Percentiles rank a stretch among this genome's conserved stretches.
phyloP scores from a whole-genome alignment of 2,797 vertebrate species.

The Emydoidea blandingii region DNA sequence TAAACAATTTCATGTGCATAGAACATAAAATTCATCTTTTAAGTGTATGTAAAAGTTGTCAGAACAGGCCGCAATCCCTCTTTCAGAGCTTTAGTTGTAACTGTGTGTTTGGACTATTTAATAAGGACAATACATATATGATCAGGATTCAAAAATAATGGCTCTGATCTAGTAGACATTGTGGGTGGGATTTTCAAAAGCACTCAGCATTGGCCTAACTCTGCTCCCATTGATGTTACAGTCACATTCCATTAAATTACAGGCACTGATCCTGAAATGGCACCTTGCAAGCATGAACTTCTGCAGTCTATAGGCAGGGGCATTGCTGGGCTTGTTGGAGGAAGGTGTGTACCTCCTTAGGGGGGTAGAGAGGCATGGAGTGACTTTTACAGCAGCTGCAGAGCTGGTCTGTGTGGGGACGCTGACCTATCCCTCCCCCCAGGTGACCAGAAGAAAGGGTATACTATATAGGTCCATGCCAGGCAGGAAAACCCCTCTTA shows the following conservation, averaged over 20 bases:
- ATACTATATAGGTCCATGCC: too few species aligned
- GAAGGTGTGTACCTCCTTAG: neutral
- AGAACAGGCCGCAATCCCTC: constrained; percentile 27
- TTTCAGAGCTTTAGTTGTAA: neutral
- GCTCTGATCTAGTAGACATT: neutral
- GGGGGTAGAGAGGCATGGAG: too few species aligned
- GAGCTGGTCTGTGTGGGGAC: too few species aligned
- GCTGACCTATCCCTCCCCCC: too few species aligned
- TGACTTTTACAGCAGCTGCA: too few species aligned
- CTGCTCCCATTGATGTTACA: neutral
- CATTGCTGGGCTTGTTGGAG: neutral
- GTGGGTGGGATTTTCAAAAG: neutral
- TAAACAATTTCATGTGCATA: constrained; percentile 47
- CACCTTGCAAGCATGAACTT: neutral
- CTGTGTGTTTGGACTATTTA: neutral
- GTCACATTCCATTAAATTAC: neutral
- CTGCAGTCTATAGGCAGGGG: neutral
- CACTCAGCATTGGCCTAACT: neutral
- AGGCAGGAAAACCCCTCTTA: too few species aligned
- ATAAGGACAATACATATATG: constrained; percentile 4
- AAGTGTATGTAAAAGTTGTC: constrained; percentile 17
- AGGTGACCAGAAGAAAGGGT: too few species aligned
- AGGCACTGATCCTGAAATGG: neutral
- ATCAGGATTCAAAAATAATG: neutral
- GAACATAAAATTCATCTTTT: constrained; percentile 42